Percentiles rank a stretch among this genome's conserved stretches.
Evolutionary conservation across 2,797 vertebrate genomes (phyloP).

Genomic region (Gymnodraco acuticeps): DNA sequence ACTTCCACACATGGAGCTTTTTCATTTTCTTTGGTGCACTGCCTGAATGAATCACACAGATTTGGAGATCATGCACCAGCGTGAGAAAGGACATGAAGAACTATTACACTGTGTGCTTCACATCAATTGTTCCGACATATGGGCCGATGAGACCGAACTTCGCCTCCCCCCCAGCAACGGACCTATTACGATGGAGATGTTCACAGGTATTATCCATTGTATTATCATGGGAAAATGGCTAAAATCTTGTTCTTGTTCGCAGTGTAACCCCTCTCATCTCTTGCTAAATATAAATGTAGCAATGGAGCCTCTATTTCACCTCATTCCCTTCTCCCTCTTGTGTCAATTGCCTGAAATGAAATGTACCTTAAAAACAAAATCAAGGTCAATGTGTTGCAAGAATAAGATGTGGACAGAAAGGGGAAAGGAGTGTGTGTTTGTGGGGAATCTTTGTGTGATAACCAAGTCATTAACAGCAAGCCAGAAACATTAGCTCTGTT

Average conservation of each 20-base stretch:
- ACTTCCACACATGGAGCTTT: constrained; percentile 41
- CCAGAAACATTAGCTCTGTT: constrained; percentile 46
- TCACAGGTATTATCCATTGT: constrained; percentile 47
- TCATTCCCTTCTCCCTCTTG: neutral
- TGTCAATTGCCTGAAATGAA: constrained; percentile 8
- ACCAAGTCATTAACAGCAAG: constrained; percentile 60
- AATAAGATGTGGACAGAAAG: neutral
- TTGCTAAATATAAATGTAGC: neutral
- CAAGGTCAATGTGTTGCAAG: neutral
- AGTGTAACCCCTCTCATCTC: neutral
- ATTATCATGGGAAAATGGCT: constrained; percentile 72
- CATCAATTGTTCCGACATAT: constrained; percentile 65
- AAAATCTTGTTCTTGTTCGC: constrained; percentile 26
- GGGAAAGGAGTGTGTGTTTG: constrained; percentile 3
- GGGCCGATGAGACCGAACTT: constrained; percentile 51
- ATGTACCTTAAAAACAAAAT: constrained; percentile 3
- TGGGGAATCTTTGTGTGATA: constrained; percentile 39
- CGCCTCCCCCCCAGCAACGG: constrained; percentile 26
- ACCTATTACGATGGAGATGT: constrained; percentile 53
- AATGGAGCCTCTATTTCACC: constrained; percentile 7
- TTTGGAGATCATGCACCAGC: constrained; percentile 47
- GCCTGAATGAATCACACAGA: constrained; percentile 62
- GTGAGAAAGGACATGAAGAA: constrained; percentile 58
- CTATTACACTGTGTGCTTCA: constrained; percentile 62
- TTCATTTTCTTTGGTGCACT: constrained; percentile 45